A percentile compares a stretch with the other conserved stretches of the same genome.
phyloP scores from a whole-genome alignment of 2,797 vertebrate species.

The Sebastes kiyomatsui region DNA sequence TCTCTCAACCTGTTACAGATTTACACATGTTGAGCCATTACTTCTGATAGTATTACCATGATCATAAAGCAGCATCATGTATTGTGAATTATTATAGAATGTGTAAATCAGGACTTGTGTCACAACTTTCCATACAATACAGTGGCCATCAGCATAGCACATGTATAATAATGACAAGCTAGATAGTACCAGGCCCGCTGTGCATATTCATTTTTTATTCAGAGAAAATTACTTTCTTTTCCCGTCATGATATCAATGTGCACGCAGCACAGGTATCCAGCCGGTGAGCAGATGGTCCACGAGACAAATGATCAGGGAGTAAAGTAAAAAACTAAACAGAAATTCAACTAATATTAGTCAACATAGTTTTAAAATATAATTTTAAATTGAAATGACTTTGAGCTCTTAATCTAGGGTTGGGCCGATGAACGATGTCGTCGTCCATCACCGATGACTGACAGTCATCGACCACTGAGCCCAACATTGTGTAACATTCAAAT shows the following conservation, averaged over 20 bases:
- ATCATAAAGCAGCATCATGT: neutral
- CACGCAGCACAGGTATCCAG: no score
- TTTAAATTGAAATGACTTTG: neutral
- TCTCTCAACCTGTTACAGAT: slow-evolving; percentile 51
- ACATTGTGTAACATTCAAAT: neutral
- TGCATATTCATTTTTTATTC: neutral
- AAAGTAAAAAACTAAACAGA: no score
- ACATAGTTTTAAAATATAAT: no score
- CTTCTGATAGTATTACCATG: neutral
- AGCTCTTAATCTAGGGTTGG: neutral
- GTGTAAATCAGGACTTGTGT: neutral
- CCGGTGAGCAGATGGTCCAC: no score
- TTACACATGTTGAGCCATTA: neutral
- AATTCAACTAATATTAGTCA: no score
- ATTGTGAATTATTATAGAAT: neutral
- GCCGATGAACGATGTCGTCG: neutral
- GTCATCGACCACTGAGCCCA: neutral
- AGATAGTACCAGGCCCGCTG: neutral
- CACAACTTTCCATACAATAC: neutral
- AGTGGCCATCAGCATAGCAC: neutral
- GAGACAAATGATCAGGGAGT: no score
- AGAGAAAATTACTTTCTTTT: no score
- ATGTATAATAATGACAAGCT: neutral
- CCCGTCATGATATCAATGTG: no score
- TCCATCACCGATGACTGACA: neutral